phyloP scores from a whole-genome alignment of 2,888 invertebrate species.

The Hirtodrosophila trivittata region DNA sequence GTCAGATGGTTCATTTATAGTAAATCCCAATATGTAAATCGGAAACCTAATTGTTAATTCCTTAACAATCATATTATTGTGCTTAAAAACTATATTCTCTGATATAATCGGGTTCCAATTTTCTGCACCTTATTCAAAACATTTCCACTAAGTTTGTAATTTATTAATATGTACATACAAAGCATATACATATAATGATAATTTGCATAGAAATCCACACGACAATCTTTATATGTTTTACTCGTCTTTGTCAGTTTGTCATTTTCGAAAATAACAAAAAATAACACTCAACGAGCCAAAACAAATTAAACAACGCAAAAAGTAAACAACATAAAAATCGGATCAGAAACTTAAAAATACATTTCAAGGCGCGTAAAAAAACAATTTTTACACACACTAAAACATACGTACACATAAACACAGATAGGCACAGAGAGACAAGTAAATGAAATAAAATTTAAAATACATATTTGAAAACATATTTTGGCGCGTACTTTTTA shows the following conservation, averaged over 20 bases:
- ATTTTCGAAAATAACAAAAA: slow-evolving; percentile 38
- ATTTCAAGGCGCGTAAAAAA: slow-evolving; percentile 75
- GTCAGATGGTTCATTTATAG: too few relatives aligned
- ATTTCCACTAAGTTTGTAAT: neutral
- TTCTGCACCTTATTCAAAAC: too few relatives aligned
- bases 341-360: slow-evolving; percentile 77
- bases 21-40: too few relatives aligned
- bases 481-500: slow-evolving; percentile 38
- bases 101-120: too few relatives aligned
- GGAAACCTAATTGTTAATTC: neutral
- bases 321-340: slow-evolving; percentile 72
- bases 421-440: slow-evolving; percentile 5
- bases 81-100: too few relatives aligned
- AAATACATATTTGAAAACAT: slow-evolving; percentile 24
- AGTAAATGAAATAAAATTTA: slow-evolving; percentile 25
- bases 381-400: slow-evolving; percentile 19
- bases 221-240: slow-evolving; percentile 18
- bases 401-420: neutral
- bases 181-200: neutral
- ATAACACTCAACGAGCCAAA: slow-evolving; percentile 15
- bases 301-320: slow-evolving; percentile 73
- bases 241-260: slow-evolving; percentile 30
- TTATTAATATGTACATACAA: neutral
- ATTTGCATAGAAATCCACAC: slow-evolving; percentile 27
- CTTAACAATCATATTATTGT: too few relatives aligned